Evolutionary conservation across 2,113 vertebrate genomes (phyloP).

Genomic region (Lates calcarifer): DNA sequence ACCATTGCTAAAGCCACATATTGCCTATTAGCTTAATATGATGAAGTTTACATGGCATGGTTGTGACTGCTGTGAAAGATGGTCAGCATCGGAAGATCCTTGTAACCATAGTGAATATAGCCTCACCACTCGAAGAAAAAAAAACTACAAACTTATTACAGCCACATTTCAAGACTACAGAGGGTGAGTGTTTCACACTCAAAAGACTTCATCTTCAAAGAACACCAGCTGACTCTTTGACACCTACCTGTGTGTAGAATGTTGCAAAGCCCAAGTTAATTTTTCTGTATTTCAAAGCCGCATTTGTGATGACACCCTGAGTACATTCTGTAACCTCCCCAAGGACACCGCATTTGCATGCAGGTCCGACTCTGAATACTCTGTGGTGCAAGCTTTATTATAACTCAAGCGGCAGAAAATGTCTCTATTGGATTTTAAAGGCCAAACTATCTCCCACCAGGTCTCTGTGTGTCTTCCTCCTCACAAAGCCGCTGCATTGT

Average conservation of each 20-base stretch:
- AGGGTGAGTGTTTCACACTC: conserved; percentile 46
- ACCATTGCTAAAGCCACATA: neutral
- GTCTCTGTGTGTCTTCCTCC: conserved; percentile 44
- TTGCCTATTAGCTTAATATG: no score
- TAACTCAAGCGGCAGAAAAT: conserved; percentile 41
- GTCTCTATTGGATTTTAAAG: conserved; percentile 51
- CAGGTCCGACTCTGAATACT: conserved; percentile 31
- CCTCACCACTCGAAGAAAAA: neutral
- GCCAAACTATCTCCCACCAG: conserved; percentile 55
- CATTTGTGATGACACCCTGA: conserved; percentile 61
- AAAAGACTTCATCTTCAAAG: conserved; percentile 72
- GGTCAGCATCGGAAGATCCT: neutral
- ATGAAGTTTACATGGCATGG: neutral
- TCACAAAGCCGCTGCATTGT: conserved; percentile 63
- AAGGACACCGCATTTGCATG: conserved; percentile 46
- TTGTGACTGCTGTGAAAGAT: neutral
- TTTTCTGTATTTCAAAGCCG: conserved; percentile 58
- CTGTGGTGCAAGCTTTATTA: conserved; percentile 1
- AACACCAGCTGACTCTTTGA: conserved; percentile 52
- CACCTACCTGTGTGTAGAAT: conserved; percentile 44
- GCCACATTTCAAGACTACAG: conserved; percentile 34
- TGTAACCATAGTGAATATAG: neutral
- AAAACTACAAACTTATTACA: conserved; percentile 46
- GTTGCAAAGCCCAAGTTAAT: conserved; percentile 54
- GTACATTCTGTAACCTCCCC: conserved; percentile 44